Conservation (phyloP, 2,888 invertebrate genomes). For the Argyra leucocephala region DNA sequence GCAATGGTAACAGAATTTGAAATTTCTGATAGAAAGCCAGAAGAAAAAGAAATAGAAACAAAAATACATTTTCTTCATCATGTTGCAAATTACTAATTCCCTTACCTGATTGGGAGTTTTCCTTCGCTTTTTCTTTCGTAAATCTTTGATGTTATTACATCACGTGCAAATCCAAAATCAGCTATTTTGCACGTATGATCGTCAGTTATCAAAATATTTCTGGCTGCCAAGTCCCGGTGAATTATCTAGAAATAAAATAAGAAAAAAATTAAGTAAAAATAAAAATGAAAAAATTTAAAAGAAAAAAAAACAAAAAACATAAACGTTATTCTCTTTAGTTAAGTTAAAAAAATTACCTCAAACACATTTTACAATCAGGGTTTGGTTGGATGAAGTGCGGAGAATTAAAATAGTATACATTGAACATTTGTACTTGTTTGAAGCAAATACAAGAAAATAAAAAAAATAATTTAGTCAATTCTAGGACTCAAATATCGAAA, state of each 20-base stretch:
- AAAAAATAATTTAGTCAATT: no score
- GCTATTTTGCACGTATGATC: conserved; percentile 85
- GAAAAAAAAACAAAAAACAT: background rate
- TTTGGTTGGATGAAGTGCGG: no score
- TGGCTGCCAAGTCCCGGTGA: conserved; percentile 80
- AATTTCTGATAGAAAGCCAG: background rate
- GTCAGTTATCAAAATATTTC: conserved; percentile 78
- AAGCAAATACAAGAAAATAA: no score
- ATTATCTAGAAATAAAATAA: conserved; percentile 54
- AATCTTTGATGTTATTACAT: conserved; percentile 78
- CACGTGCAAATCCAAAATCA: conserved; percentile 87
- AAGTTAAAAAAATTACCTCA: background rate
- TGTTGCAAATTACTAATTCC: conserved; percentile 8
- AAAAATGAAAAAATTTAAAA: conserved; percentile 10
- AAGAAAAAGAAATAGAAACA: background rate
- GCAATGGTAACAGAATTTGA: no score
- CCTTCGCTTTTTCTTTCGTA: conserved; percentile 80
- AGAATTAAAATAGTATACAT: no score
- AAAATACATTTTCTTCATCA: no score
- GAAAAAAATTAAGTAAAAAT: background rate
- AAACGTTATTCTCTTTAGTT: background rate
- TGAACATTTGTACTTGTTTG: no score
- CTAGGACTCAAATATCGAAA: no score
- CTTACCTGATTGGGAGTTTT: conserved; percentile 60
- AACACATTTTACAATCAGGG: no score